These are phyloP conservation scores for Menidia menidia DNA, from an alignment of 2,797 vertebrate species.

Conservation along the genomic window DNA sequence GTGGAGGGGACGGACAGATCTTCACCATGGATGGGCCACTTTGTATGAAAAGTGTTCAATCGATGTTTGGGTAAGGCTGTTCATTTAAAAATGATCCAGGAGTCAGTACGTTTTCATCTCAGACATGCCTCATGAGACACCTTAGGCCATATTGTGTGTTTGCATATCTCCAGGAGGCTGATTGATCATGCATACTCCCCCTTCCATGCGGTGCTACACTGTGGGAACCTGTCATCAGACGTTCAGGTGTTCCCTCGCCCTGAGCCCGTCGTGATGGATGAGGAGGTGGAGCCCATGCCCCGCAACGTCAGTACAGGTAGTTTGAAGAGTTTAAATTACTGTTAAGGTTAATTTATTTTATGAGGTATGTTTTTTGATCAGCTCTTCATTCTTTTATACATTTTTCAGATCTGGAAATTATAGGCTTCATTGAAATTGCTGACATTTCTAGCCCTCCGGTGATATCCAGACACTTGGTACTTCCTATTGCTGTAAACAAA, in stretches of 20 bases:
- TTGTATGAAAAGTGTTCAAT: constrained; percentile 96
- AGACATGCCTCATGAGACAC: neutral
- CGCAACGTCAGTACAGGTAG: constrained; percentile 92
- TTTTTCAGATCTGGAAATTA: constrained; percentile 92
- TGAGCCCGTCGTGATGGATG: constrained; percentile 92
- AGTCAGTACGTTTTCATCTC: neutral
- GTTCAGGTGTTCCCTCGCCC: constrained; percentile 98
- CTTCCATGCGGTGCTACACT: constrained; percentile 95
- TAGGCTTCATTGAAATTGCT: constrained; percentile 98
- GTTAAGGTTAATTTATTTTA: no score
- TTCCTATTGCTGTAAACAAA: constrained; percentile 97
- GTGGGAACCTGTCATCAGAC: constrained; percentile 94
- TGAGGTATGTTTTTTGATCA: neutral
- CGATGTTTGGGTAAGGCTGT: constrained; percentile 94
- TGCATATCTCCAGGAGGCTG: constrained; percentile 85
- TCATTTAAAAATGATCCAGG: neutral
- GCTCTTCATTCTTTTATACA: neutral
- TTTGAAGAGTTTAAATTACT: neutral
- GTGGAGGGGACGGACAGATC: constrained; percentile 95
- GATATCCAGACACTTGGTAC: constrained; percentile 94
- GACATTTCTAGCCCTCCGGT: constrained; percentile 98
- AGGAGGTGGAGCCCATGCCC: constrained; percentile 94
- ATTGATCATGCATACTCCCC: constrained; percentile 96
- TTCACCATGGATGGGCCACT: constrained; percentile 95
- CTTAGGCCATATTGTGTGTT: neutral